Base-by-base conservation (phyloP, 2,888 invertebrate genomes). In the Diarsia mendica region DNA sequence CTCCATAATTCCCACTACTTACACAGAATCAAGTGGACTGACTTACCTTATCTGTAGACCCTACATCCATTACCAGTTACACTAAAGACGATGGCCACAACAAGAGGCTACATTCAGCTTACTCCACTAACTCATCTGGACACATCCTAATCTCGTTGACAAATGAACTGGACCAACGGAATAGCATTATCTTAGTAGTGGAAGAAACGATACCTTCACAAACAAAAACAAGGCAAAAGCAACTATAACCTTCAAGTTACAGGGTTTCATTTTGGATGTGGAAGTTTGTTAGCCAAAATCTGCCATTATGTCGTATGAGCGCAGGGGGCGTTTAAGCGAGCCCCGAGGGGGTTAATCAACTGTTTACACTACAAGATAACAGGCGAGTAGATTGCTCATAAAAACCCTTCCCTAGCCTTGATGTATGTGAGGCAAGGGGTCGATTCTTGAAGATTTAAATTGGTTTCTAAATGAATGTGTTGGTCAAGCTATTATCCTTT, bases 131-230 rank as follows among this genome's bases (percentile, higher is more conserved):
- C 87, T 87, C 87, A 87, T 88, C 87, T 88, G 87, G 87, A 85
- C 87, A 86, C 82, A 85, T 84, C 83, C 85, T 87, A 88, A 89
- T 89, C 90, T 89, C 83, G 83, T 83, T 89, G 89, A 89, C 89
- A 89, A 89, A 89, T 89, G 89, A 88, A 89, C 86, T 88, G 85
- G 86, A 89, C 90, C 83, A 87, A 77, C 79, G 82, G 85, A 85
- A 85, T 84, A 86, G 85, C 79, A 89, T 89, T 89, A 89, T 89
- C 89, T 88, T 81, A 86, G 83, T 83, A 84, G 77, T 82, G 79
- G 80, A 80, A 84, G 83, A 83, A 84, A 77, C 78, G 71, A 85
- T 79, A 88, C 84, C 82, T 84, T 80, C 80, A 68, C 66, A 23
- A 69, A 33, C 10, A 23, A 11, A 39, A 10, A 53, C 72, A 44